phyloP scores from a whole-genome alignment of 2,888 invertebrate genomes.

The Glaucopsyche alexis region DNA sequence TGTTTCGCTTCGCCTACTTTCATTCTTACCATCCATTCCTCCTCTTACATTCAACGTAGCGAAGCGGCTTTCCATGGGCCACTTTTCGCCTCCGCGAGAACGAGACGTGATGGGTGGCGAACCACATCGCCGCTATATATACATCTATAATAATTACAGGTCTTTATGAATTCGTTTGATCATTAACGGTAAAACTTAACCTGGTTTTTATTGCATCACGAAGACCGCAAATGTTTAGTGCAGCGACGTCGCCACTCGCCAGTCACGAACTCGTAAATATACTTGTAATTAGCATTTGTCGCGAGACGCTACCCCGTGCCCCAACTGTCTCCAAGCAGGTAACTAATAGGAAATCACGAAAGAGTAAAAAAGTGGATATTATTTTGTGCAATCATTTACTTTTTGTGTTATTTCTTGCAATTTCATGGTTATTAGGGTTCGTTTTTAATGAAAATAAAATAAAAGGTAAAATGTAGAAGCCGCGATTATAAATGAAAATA shows the following conservation, averaged over 20 bases:
- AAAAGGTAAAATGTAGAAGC: no score
- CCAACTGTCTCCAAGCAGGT: constrained; percentile 23
- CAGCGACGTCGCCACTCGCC: constrained; percentile 59
- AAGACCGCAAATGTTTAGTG: constrained; percentile 43
- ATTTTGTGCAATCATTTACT: neutral
- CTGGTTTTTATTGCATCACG: constrained; percentile 40
- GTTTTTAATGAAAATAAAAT: no score
- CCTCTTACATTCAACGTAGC: no score
- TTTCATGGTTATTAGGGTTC: neutral
- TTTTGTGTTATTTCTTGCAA: neutral
- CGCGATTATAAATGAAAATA: no score
- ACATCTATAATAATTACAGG: no score
- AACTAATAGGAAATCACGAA: neutral
- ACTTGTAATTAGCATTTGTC: constrained; percentile 67
- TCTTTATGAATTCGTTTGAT: neutral
- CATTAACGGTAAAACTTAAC: neutral
- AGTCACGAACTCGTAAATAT: constrained; percentile 64
- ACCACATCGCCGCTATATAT: no score
- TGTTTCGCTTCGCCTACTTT: no score
- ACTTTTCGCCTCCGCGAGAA: no score
- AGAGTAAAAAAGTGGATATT: neutral
- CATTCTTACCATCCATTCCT: no score
- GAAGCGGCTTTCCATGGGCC: no score
- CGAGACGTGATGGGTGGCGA: no score
- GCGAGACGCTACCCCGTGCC: constrained; percentile 43